phyloP scores from a whole-genome alignment of 37 sponge, comb jelly and placozoan genomes.

The Hormiphora californensis region DNA sequence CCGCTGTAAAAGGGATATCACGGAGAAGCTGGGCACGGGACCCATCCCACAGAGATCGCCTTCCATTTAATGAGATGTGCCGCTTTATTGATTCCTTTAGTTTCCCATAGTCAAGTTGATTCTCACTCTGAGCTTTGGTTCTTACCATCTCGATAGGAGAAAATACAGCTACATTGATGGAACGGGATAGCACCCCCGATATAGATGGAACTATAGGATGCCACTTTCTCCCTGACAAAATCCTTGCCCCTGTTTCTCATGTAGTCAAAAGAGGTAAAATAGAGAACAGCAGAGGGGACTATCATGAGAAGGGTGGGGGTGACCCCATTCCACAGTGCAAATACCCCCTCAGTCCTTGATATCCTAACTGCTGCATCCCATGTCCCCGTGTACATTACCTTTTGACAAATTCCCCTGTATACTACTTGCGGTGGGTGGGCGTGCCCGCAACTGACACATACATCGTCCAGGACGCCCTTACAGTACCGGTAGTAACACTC shows the following conservation, averaged over 20 bases:
- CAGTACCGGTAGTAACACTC: constrained; percentile 40
- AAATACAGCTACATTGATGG: background rate
- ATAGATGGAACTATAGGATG: background rate
- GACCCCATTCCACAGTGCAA: constrained; percentile 23
- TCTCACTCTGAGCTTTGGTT: constrained; percentile 31
- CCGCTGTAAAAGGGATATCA: constrained; percentile 23
- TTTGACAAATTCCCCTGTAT: constrained; percentile 10
- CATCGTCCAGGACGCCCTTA: background rate
- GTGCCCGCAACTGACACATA: constrained; percentile 18
- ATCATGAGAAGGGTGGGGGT: constrained; percentile 18
- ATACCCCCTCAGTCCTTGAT: background rate
- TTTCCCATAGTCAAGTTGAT: background rate
- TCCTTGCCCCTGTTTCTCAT: constrained; percentile 14
- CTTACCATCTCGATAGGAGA: constrained; percentile 17
- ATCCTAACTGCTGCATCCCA: constrained; percentile 13
- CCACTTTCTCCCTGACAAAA: background rate
- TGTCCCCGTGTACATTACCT: background rate
- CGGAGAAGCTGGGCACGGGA: constrained; percentile 5
- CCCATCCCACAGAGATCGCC: constrained; percentile 15
- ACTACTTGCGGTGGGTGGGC: constrained; percentile 1
- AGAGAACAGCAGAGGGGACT: constrained; percentile 1
- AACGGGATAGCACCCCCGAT: background rate
- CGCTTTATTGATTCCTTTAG: background rate
- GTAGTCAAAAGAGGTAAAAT: constrained; percentile 31
- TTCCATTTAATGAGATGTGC: constrained; percentile 5